Percentiles rank a stretch among this genome's conserved stretches.
phyloP scores from a whole-genome alignment of 1,140 invertebrate genomes.

The Anastatus disparis region DNA sequence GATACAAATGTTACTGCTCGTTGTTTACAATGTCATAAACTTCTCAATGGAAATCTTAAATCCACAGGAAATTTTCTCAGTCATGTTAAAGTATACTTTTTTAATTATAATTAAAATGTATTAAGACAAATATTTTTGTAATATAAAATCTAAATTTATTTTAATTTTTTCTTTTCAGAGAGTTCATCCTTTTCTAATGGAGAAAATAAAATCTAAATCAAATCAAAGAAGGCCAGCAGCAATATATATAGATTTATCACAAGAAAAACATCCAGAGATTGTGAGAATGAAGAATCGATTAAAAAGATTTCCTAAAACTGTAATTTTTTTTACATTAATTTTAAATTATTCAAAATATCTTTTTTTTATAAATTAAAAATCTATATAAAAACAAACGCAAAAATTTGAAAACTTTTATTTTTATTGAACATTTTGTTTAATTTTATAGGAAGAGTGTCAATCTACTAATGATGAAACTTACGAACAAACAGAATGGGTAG shows the following conservation, averaged over 20 bases:
- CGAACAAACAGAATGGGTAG: constrained; percentile 58
- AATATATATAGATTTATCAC: constrained; percentile 59
- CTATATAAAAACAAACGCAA: not conserved
- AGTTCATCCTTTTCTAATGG: constrained; percentile 61
- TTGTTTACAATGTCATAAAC: constrained; percentile 62
- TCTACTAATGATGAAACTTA: constrained; percentile 51
- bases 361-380: not conserved
- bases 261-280: constrained; percentile 58
- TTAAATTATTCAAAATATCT: not conserved
- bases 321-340: constrained; percentile 39
- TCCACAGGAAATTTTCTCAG: constrained; percentile 66
- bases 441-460: constrained; percentile 56
- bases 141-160: constrained; percentile 14
- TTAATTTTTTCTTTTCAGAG: constrained; percentile 51
- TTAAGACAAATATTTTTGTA: constrained; percentile 15
- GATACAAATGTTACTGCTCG: constrained; percentile 63
- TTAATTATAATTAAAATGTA: not conserved
- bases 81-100: constrained; percentile 61
- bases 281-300: constrained; percentile 56
- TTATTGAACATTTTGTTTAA: constrained; percentile 17
- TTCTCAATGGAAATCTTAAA: constrained; percentile 64
- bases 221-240: constrained; percentile 64
- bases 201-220: constrained; percentile 64
- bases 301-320: constrained; percentile 59
- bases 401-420: not conserved